Evolutionary conservation across 2,888 invertebrate genomes (phyloP), one percentile per base, ranked within the genome.

Genomic region (Drosophila lutescens): DNA sequence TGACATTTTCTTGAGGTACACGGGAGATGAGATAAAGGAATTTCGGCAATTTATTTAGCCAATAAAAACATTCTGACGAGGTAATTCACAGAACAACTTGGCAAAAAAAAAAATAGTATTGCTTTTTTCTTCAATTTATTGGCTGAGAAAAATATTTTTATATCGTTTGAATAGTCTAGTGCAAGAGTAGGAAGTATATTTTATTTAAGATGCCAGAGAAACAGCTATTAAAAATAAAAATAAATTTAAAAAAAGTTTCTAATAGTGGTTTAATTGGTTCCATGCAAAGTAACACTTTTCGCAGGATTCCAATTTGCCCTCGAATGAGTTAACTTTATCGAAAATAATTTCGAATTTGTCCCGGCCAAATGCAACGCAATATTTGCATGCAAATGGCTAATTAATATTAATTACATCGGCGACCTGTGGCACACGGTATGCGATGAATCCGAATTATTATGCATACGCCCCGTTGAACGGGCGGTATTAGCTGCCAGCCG

Each of bases 391-490:
- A 69, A 82, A 79, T 78, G 59, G 38, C 66, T 78, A 74, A 80
- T 88, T 78, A 80, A 79, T 83, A 88, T 83, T 80, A 74, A 88
- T 80, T 51, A 56, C 49, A 41, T 47, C 34, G 59, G 55, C 55
- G 66, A 50, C 51, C 40, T 67, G 73, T 68, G 72, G 57, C 58
- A 66, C 63, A 49, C 38, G 51, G 51, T 26, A 46, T 54, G 75
- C 70, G 67, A 76, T 54, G 68, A 78, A 69, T 63, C 61, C 56
- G 58, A 78, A 78, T 78, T 51, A 82, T 77, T 51, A 70, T 61
- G 55, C 30, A 59, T 60, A 74, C 63, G 66, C 77, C 41, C 63
- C 63, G 70, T 65, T 78, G 56, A 68, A 71, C 76, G 65, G 63
- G 65, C 70, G 76, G 79, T 78, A 88, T 88, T 86, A 80, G 62